Base-by-base conservation (phyloP, 1,140 invertebrate species). In the Galleria mellonella region DNA sequence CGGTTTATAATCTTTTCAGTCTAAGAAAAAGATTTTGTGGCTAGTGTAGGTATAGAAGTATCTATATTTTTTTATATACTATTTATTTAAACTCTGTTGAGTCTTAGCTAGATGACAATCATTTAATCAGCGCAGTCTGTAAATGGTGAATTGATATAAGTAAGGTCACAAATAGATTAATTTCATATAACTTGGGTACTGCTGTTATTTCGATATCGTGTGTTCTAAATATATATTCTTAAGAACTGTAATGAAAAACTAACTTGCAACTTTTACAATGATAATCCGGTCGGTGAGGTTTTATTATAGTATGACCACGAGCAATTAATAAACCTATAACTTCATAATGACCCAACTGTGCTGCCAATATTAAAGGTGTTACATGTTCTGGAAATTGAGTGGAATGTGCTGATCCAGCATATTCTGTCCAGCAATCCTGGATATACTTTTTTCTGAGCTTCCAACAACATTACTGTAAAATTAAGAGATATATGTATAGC, bases 281-380 rank as follows among this genome's bases (percentile, higher is more conserved):
- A 67, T 91, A 92, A 44, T 86, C 84, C 0, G 88, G 85, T n/a
- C 83, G 84, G 74, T 93, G 92, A 0, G 91, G 91, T 51, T 76
- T 85, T 0, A 55, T 54, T 10, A 91, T 85, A 0, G 47, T 59
- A 52, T 91, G 90, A 6, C 88, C 88, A 14, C 88, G 69, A 41
- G 89, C 85, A 1, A 93, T 81, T 1, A 94, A 81, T 30, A 92
- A 72, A 53, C 89, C 88, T 9, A 94, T 91, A 12, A 92, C 90
- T 62, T 93, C 90, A 55, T 89, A 91, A 58, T 92, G 90, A 23
- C 92, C 92, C 27, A 87, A 86, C 51, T 93, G 91, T 6, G 92
- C 91, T 1, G 93, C 92, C 1, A 94, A 77, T 31, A 92, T 90
- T 9, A 94, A 82, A 0, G 93, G 93, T 0, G 92, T 94, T 4